Evolutionary conservation across 2,888 invertebrate species (phyloP), one percentile per base, ranked within the genome.

Genomic region (Erebia ligea): DNA sequence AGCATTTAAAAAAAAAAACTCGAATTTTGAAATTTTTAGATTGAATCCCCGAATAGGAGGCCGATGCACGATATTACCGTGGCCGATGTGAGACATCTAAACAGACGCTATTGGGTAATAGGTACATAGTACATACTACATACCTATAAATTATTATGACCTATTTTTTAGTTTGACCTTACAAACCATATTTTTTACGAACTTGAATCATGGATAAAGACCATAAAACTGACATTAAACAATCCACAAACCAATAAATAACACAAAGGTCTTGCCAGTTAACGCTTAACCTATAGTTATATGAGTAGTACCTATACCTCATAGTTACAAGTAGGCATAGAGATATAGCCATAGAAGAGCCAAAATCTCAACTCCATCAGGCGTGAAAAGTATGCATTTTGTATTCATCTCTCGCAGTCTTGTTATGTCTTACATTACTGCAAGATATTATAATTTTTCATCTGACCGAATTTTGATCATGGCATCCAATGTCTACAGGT

Each of bases 141-240:
- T 45, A 45, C 54, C 17, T 19, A 0, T 54, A 34, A 1, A 54
- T 54, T 54, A 19, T 54, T 54, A 11, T 54, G 56, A 57, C 25
- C 56, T 25, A 25, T 25, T 21, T 21, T 56, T 19, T 54, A 21
- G 56, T 25, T 25, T 15, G 56, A 19, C 56, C 56, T 57, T 57
- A 21, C 13, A 57, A 57, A 15, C 5, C 56, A 25, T 25, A 21
- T 54, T 54, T 54, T 54, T 54, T 3, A 17, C 17, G 52, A 17
- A n/a, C 17, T 17, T 17, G 50, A 17, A 54, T 54, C 17, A 17
- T 54, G 17, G 52, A 19, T 10, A 54, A 54, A 57, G 25, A 13
- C 56, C 21, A 57, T 25, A 57, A 57, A 57, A 57, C 56, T 13
- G 56, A 57, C 56, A 57, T 25, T 21, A 57, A 57, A 57, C 56